A percentile compares a stretch with the other conserved stretches of the same genome.
These are phyloP conservation scores for Diabrotica virgifera DNA, from an alignment of 1,140 invertebrate species.

Conservation along the genomic window DNA sequence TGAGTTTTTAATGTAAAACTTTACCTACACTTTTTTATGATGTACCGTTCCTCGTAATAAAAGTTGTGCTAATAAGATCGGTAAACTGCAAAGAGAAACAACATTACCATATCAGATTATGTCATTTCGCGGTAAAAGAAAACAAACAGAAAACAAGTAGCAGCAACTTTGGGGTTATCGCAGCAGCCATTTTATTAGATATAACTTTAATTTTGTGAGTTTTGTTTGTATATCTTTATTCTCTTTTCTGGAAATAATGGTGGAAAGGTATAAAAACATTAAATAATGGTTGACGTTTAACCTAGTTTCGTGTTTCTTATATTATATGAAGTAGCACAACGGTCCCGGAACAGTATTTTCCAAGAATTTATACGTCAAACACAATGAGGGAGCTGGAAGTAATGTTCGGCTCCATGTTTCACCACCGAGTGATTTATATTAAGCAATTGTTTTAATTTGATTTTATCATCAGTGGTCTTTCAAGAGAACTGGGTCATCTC, in stretches of 20 bases:
- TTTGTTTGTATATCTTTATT: slow-evolving; percentile 1
- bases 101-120: background rate
- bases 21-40: too few species aligned
- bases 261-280: slow-evolving; percentile 3
- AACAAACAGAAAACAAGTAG: slow-evolving; percentile 2
- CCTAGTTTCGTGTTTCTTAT: background rate
- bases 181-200: background rate
- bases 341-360: background rate
- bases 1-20: too few species aligned
- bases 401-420: background rate
- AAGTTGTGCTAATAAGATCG: background rate
- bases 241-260: background rate
- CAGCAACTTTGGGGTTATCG: background rate
- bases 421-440: background rate
- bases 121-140: background rate
- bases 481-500: too few species aligned
- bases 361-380: slow-evolving; percentile 1
- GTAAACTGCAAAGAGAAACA: background rate
- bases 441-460: background rate
- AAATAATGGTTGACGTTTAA: slow-evolving; percentile 3
- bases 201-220: background rate
- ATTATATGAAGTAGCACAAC: background rate
- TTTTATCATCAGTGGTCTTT: background rate
- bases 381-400: background rate
- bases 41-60: background rate